Evolutionary conservation across 2,113 vertebrate genomes (phyloP).

Genomic region (Dissostichus mawsoni): DNA sequence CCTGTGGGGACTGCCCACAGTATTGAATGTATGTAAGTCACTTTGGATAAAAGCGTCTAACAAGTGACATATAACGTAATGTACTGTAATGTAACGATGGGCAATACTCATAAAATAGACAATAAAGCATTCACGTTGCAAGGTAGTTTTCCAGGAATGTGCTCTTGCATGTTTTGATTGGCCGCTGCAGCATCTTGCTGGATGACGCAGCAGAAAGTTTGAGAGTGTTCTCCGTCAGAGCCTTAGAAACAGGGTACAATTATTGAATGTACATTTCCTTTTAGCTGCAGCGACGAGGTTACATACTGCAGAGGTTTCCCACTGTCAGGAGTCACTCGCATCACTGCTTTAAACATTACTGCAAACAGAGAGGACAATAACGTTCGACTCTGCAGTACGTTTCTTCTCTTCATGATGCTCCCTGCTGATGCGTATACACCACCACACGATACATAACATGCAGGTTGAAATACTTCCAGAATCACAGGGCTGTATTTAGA

Average conservation of each 20-base stretch:
- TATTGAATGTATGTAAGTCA: too few relatives aligned
- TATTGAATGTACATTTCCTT: background rate
- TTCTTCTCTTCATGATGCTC: background rate
- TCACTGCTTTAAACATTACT: slow-evolving; percentile 23
- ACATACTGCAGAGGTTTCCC: slow-evolving; percentile 14
- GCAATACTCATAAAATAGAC: background rate
- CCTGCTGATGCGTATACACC: slow-evolving; percentile 23
- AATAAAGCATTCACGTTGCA: background rate
- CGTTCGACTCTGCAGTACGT: background rate
- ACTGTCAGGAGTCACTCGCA: slow-evolving; percentile 12
- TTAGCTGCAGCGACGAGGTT: background rate
- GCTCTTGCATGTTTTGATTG: background rate
- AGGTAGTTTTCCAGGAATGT: too few relatives aligned
- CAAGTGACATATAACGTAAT: too few relatives aligned
- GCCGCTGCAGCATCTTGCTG: background rate
- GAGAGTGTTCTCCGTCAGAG: too few relatives aligned
- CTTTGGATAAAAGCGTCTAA: too few relatives aligned
- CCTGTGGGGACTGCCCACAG: too few relatives aligned
- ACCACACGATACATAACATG: background rate
- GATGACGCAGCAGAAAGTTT: background rate
- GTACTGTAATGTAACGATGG: background rate
- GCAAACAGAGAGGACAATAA: slow-evolving; percentile 5
- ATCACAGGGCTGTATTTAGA: slow-evolving; percentile 27
- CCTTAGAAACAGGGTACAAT: too few relatives aligned
- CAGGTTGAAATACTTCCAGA: background rate